Base-by-base conservation (phyloP, 2,797 vertebrate genomes). In the Morus bassanus region DNA sequence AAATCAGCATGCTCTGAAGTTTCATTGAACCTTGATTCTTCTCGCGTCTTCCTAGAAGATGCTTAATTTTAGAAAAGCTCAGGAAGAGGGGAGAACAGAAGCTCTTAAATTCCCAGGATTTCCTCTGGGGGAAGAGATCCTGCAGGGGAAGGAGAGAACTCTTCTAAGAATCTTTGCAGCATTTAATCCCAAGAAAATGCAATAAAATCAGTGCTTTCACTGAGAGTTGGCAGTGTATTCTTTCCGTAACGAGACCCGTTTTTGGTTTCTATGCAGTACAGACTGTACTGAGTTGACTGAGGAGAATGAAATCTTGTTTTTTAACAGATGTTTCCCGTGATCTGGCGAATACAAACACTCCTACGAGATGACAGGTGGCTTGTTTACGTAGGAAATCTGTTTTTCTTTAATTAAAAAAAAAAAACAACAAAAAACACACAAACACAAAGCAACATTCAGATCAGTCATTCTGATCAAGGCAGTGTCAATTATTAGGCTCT, bases 401-500 rank as follows among this genome's bases (percentile, higher is more conserved):
- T 73, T 78, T 81, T n/a, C 5, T 22, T 10, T 3, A 46, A 37
- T 24, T 45, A 45, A 45, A 70, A 77, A 60, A 46, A 15, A 41
- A 21, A 80, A 59, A 93, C 88, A 80, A 59, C 33, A 81, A 74
- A 59, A 85, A 86, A 96, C 94, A 96, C 84, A 95, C 93, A 97
- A 97, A 97, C 95, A 97, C 88, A 90, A 93, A 96, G 76, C 93
- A 95, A 86, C 90, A 25, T 96, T 97, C 85, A 13, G 93, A 98
- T 97, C 97, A 98, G 97, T 98, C 97, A 98, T 97, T 98, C 96
- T 97, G 97, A 98, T 97, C 97, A 97, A 98, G 97, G 97, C 94
- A 94, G 91, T 81, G 97, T 97, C 96, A 92, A 98, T 98, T 98
- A 98, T 98, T 98, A 98, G 97, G 97, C 95, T 97, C 92, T 96